A percentile compares a stretch with the other conserved stretches of the same genome.
Conservation (phyloP, 2,888 invertebrate species). For the Plebejus melissa region DNA sequence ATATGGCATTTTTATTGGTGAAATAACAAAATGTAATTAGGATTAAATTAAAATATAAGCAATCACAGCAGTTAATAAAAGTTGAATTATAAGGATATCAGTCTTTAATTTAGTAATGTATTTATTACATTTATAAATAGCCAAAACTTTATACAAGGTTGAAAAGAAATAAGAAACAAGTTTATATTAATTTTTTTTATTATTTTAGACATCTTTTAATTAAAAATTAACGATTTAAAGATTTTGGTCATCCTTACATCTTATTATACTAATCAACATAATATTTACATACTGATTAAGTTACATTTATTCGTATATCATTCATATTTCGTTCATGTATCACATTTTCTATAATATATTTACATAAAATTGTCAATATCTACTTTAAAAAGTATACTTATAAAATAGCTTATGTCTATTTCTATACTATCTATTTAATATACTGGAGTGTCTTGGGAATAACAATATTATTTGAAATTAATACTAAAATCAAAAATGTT, state of each 20-base stretch:
- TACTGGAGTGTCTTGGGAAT: constrained; percentile 5
- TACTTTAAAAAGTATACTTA: not conserved
- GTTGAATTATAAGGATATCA: not conserved
- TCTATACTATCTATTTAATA: not conserved
- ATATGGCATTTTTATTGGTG: constrained; percentile 4
- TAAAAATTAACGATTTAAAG: constrained; percentile 13
- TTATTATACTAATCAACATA: constrained; percentile 22
- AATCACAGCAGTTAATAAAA: constrained; percentile 12
- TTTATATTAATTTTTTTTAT: not conserved
- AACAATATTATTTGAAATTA: not conserved
- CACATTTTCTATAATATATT: constrained; percentile 14
- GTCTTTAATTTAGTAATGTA: not conserved
- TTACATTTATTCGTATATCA: not conserved
- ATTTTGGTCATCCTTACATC: constrained; percentile 19
- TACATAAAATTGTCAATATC: not conserved
- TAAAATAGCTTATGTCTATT: not conserved
- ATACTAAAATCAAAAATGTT: not conserved
- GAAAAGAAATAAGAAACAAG: not conserved
- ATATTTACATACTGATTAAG: constrained; percentile 22
- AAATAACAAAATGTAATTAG: not conserved
- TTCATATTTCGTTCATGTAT: constrained; percentile 3
- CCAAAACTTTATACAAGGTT: not conserved
- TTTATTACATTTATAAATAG: not conserved
- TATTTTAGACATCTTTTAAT: not conserved
- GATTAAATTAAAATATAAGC: not conserved